Base-by-base conservation (phyloP, 2,113 vertebrate species). In the Morone saxatilis region DNA sequence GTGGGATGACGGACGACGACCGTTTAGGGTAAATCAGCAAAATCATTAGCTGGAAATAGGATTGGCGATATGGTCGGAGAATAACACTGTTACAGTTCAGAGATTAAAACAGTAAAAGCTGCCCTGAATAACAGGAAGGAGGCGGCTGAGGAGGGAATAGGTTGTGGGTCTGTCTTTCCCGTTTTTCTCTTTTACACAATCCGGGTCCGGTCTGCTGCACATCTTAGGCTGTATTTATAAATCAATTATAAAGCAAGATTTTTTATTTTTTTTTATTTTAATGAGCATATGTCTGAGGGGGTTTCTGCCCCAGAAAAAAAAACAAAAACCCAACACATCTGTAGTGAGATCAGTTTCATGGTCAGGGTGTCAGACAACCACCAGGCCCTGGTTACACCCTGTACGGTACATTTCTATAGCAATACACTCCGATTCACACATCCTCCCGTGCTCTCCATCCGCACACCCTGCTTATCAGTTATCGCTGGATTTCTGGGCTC, bases 361-460 rank as follows among this genome's bases (percentile, higher is more conserved):
- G 82, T 65, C 75, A 60, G 31, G 78, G 72, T 74, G 81, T 86
- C 66, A 85, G 68, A 85, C 54, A 71, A 63, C 8, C 81, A 73
- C 61, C 84, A 78, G 91, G 92, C 91, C 90, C 48, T 43, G 90
- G 87, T 83, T 86, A 81, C 93, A 93, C 89, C 90, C 85, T 67
- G 83, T 3, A 40, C 78, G 41, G 4, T 9, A 4, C 20, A 72
- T 81, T 51, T 84, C 63, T 63, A 3, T 56, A 51, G 12, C 14
- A 60, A 73, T 20, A 68, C 54, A 63, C 20, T 12, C 53, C 22
- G 1, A 41, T 12, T 47, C 10, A 16, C 40, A 76, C 61, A 61
- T 12, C 4, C 36, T 10, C 17, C 17, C 1, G 12, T 16, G 43
- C 38, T 79, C 38, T 43, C 12, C 25, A 6, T 67, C 65, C 3